A percentile compares a stretch with the other conserved stretches of the same genome.
These are phyloP conservation scores for Tetrax tetrax DNA, from an alignment of 2,113 vertebrate genomes.

Conservation along the genomic window DNA sequence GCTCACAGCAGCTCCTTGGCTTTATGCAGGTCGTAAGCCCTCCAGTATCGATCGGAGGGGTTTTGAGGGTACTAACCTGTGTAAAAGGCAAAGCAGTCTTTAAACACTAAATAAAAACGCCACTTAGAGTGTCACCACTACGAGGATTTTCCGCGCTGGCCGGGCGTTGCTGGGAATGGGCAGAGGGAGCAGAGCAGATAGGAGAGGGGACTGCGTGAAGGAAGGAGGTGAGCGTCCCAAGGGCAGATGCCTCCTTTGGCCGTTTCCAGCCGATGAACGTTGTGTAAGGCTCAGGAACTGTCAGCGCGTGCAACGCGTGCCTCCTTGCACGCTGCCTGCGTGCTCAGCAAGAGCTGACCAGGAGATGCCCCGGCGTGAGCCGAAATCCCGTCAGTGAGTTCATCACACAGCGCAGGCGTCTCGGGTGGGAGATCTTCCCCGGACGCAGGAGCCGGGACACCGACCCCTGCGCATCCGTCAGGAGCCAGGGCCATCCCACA, in stretches of 20 bases:
- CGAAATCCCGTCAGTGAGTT: background rate
- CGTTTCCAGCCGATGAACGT: background rate
- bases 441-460: background rate
- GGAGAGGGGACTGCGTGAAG: accelerated
- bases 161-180: background rate
- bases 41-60: background rate
- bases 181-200: background rate
- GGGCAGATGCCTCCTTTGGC: background rate
- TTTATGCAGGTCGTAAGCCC: accelerated
- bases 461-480: background rate
- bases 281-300: accelerated
- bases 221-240: background rate
- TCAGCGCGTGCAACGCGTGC: no score
- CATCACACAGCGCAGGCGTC: accelerated
- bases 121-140: background rate
- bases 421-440: background rate
- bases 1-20: background rate
- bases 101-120: background rate
- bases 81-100: background rate
- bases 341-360: background rate
- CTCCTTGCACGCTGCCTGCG: background rate
- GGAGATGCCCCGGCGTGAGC: background rate
- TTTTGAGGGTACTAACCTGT: background rate
- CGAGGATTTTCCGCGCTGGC: background rate
- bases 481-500: background rate